Base-by-base conservation (phyloP, 2,888 invertebrate species). In the Pristionchus arcanus region DNA sequence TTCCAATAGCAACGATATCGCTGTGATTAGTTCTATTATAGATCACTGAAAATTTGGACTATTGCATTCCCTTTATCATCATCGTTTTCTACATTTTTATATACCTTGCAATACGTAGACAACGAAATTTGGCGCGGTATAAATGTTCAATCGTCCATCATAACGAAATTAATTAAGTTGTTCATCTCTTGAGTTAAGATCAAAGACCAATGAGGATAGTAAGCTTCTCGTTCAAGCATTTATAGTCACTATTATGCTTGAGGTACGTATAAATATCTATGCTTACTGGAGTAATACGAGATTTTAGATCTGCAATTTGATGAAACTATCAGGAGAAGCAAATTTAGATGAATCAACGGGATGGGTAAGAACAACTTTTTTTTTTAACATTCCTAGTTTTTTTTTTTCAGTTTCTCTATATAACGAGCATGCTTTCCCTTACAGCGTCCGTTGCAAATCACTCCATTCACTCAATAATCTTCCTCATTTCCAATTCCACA, bases 231-330 rank as follows among this genome's bases (percentile, higher is more conserved):
- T 68, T 68, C 68, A 68, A 11, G 68, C 68, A 9, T 68, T 68
- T n/a, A 68, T 68, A 28, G 31, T 68, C n/a, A 68, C 68, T 9
- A 28, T 68, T n/a, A n/a, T 68, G n/a, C 68, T 68, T 1, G 68
- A 68, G 68, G 68, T 31, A 25, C 42, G 9, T 49, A 7, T 49
- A 0, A 49, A 7, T 49, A 11, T 7, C 42, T 49, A 49, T 13
- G 0, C 9, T 49, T 49, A 49, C 42, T 49, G 42, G 11, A 49
- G 42, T 49, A 11, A 9, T 49, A 7, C 11, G 7, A 49, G 9
- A 49, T 68, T 68, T 25, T 31, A 68, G 68, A n/a, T 68, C 4
- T 68, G 68, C n/a, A 68, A 68, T 68, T 68, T 68, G 31, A 68
- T 68, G 68, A 68, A 68, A 28, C 31, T 68, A 31, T 28, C 68